Evolutionary conservation across 2,888 invertebrate species (phyloP), one percentile per base, ranked within the genome.

Genomic region (Alcis repandata): DNA sequence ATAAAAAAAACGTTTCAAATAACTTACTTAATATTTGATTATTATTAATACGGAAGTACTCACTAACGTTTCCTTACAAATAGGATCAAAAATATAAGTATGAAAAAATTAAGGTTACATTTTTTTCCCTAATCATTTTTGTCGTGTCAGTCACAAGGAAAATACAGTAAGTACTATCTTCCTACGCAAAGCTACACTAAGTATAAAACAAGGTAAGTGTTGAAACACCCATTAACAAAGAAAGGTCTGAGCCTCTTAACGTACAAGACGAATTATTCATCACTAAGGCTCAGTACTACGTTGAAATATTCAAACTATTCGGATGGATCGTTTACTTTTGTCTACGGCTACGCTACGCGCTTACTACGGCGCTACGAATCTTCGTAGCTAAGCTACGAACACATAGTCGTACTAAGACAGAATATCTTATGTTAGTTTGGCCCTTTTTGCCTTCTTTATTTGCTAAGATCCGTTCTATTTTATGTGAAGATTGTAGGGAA

Each of bases 231-330:
- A 67, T 73, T 70, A 71, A 61, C 69, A 72, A 71, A 70, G 70
- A 69, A 64, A 66, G 63, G 60, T 61, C 61, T 70, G 69, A 77
- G 74, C 73, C 68, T 72, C 74, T 74, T 74, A 71, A 54, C 60
- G 67, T 43, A 66, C 70, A 61, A 71, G 64, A 71, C 74, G 66
- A 69, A 75, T 79, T 72, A 76, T 74, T 76, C 69, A 78, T 77
- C 77, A 74, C 76, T 64, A 70, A 57, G 61, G 43, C 53, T 69
- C 70, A 60, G 70, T 69, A 67, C 71, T 69, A 68, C 60, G 57
- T 67, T 77, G 67, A 75, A 77, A 77, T 74, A 75, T 77, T 76
- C 63, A 75, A 60, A 61, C 61, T 69, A 70, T 78, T 72, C 57
- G 52, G 53, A 64, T 63, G 52, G 59, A 66, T 60, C 56, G 36